phyloP scores from a whole-genome alignment of 2,888 invertebrate species.

The Altica lythri region DNA sequence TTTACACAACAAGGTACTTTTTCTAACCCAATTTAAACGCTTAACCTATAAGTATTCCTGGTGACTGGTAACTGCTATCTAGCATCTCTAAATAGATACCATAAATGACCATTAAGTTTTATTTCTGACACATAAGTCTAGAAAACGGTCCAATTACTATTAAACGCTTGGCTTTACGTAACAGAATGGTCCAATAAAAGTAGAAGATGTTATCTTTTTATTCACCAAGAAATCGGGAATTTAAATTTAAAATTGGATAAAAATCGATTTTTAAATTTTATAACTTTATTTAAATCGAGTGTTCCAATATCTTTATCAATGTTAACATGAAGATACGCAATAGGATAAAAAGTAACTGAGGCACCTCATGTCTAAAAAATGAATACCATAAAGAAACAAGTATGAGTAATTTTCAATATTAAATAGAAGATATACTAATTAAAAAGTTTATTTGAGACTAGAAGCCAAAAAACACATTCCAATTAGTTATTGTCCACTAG shows the following conservation, averaged over 20 bases:
- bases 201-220: conserved; percentile 24
- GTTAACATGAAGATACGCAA: too few species aligned
- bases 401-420: too few species aligned
- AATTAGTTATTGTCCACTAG: neutral
- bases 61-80: conserved; percentile 29
- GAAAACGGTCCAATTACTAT: conserved; percentile 31
- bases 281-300: conserved; percentile 23
- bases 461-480: neutral
- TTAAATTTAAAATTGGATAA: conserved; percentile 26
- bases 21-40: too few species aligned
- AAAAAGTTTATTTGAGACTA: neutral
- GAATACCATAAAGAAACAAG: too few species aligned
- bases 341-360: too few species aligned
- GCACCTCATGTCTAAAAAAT: too few species aligned
- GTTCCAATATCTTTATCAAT: too few species aligned
- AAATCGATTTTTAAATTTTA: conserved; percentile 22
- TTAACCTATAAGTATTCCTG: conserved; percentile 9
- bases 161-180: conserved; percentile 19
- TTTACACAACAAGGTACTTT: too few species aligned
- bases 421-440: too few species aligned
- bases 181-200: conserved; percentile 30
- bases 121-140: conserved; percentile 27
- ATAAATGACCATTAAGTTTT: conserved; percentile 32
- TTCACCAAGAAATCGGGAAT: conserved; percentile 25
- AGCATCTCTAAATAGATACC: conserved; percentile 31